A percentile compares a stretch with the other conserved stretches of the same genome.
phyloP scores from a whole-genome alignment of 2,888 invertebrate species.

The Tetranychus truncatus region DNA sequence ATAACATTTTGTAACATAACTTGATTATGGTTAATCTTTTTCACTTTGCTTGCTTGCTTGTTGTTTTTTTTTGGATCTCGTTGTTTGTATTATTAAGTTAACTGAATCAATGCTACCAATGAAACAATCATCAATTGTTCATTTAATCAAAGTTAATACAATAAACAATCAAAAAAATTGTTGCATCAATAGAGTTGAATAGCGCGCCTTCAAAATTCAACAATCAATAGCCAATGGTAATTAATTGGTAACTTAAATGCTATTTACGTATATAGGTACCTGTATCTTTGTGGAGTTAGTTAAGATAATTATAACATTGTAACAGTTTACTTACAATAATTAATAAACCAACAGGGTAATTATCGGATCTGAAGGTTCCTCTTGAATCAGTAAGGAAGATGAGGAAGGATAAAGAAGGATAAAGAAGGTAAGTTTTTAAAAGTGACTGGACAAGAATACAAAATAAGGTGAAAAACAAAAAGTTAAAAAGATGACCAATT shows the following conservation, averaged over 20 bases:
- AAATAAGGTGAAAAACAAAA: no score
- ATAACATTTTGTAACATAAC: background rate
- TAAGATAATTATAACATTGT: no score
- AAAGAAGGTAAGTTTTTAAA: no score
- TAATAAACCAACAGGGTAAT: background rate
- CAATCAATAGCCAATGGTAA: no score
- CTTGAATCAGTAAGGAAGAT: no score
- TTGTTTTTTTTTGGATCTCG: background rate
- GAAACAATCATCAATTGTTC: background rate
- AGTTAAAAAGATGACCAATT: no score
- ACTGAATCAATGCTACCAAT: background rate
- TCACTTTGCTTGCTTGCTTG: background rate
- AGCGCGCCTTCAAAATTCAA: no score
- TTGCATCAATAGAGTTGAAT: background rate
- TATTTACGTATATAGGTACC: no score
- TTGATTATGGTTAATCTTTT: conserved; percentile 1
- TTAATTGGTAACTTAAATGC: no score
- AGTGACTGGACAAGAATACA: no score
- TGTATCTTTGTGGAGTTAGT: no score
- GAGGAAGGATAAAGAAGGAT: no score
- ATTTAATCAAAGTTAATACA: background rate
- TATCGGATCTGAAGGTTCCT: background rate
- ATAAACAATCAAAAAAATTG: background rate
- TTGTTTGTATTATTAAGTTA: background rate
- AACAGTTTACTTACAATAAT: background rate